A percentile compares a stretch with the other conserved stretches of the same genome.
Evolutionary conservation across 1,140 invertebrate species (phyloP).

Genomic region (Uloborus diversus): DNA sequence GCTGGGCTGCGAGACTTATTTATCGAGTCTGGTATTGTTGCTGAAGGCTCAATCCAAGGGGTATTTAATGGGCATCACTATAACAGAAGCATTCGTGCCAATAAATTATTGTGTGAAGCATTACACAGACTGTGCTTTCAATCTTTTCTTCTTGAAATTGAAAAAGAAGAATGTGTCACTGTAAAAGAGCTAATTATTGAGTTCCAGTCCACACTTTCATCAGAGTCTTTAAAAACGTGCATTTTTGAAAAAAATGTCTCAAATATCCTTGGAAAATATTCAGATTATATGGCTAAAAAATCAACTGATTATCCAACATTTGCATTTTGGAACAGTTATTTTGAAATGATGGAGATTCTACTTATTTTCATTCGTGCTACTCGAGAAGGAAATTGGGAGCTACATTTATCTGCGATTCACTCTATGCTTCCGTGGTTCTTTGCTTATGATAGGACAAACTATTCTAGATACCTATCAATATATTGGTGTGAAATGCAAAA

Average conservation of each 20-base stretch:
- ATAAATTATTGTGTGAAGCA: too few species aligned
- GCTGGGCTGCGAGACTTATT: constrained; percentile 56
- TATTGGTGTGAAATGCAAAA: constrained; percentile 40
- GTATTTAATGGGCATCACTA: background rate
- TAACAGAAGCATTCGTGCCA: too few species aligned
- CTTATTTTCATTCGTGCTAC: background rate
- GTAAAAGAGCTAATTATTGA: constrained; percentile 18
- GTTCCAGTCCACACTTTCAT: too few species aligned
- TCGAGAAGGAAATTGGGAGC: too few species aligned
- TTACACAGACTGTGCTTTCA: too few species aligned
- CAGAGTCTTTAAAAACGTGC: too few species aligned
- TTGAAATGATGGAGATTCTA: background rate
- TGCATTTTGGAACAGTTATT: background rate
- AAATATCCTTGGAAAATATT: constrained; percentile 56
- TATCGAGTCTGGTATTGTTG: constrained; percentile 11
- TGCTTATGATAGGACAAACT: too few species aligned
- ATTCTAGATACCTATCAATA: constrained; percentile 29
- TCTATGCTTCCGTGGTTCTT: background rate
- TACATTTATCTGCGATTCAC: too few species aligned
- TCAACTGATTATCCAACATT: background rate
- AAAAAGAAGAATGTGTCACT: background rate
- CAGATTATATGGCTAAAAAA: background rate
- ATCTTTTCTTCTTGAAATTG: too few species aligned
- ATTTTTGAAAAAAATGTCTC: constrained; percentile 54
- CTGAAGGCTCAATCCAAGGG: too few species aligned